phyloP scores from a whole-genome alignment of 1,140 invertebrate species.

The Diorhabda sublineata region DNA sequence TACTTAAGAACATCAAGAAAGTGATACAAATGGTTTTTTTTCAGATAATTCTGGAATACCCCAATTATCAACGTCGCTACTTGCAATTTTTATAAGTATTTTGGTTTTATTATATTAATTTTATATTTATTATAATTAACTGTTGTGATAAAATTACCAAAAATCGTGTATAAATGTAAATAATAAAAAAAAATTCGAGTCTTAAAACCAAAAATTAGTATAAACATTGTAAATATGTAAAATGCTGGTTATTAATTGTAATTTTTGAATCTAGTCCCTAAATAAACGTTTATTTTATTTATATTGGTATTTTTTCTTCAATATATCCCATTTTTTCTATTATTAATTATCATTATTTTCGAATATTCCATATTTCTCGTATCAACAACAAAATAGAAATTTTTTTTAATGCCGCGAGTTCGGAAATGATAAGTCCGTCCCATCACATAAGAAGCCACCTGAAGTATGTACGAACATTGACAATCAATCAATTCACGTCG shows the following conservation, averaged over 20 bases:
- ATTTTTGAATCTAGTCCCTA: neutral
- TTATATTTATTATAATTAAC: neutral
- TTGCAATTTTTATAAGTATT: too few relatives aligned
- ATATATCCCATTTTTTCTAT: neutral
- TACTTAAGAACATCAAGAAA: too few relatives aligned
- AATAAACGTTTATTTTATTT: constrained; percentile 3
- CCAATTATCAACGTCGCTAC: neutral
- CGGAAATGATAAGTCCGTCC: too few relatives aligned
- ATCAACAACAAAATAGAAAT: too few relatives aligned
- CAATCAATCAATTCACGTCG: too few relatives aligned
- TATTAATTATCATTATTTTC: neutral
- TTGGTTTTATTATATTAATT: too few relatives aligned
- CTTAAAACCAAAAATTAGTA: neutral
- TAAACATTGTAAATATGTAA: neutral
- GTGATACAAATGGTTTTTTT: neutral
- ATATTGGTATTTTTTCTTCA: neutral
- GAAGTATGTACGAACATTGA: too few relatives aligned
- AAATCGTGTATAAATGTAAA: neutral
- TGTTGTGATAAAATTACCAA: neutral
- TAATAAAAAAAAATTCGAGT: neutral
- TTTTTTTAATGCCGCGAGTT: too few relatives aligned
- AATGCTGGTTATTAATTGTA: neutral
- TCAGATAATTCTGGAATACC: neutral
- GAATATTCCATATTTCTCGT: neutral
- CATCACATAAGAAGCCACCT: too few relatives aligned